A percentile compares a stretch with the other conserved stretches of the same genome.
Evolutionary conservation across 1,140 invertebrate genomes (phyloP).

Genomic region (Danaus plexippus): DNA sequence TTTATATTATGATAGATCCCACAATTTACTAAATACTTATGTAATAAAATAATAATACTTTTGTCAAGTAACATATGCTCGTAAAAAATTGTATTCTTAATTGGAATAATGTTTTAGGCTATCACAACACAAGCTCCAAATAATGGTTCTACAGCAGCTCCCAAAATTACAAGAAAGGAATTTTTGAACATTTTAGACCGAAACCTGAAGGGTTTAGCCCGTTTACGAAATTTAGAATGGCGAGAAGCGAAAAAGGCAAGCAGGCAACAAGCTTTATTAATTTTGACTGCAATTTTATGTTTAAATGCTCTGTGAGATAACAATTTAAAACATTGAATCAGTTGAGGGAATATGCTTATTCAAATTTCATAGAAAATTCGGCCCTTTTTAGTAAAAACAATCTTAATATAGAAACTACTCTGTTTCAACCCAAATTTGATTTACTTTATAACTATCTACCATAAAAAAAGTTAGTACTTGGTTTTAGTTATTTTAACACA

Average conservation of each 20-base stretch:
- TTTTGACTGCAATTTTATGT: conserved; percentile 1
- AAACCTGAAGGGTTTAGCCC: conserved; percentile 61
- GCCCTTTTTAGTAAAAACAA: too few relatives aligned
- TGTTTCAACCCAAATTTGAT: too few relatives aligned
- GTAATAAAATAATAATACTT: too few relatives aligned
- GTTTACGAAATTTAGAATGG: conserved; percentile 63
- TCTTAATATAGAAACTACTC: too few relatives aligned
- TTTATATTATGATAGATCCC: too few relatives aligned
- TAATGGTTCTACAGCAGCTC: conserved; percentile 49
- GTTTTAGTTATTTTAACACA: conserved; percentile 3
- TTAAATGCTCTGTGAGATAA: conserved; percentile 1
- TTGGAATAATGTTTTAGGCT: conserved; percentile 20
- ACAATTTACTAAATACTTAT: too few relatives aligned
- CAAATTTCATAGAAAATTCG: too few relatives aligned
- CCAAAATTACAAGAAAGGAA: conserved; percentile 61
- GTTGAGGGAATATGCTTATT: background rate
- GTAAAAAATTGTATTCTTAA: too few relatives aligned
- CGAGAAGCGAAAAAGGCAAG: conserved; percentile 57
- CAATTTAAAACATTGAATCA: conserved; percentile 2
- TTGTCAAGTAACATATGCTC: too few relatives aligned
- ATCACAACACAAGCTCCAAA: conserved; percentile 25
- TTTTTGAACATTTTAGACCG: conserved; percentile 63
- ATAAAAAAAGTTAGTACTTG: background rate
- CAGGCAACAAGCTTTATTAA: background rate
- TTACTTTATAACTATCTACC: too few relatives aligned